A percentile compares a stretch with the other conserved stretches of the same genome.
These are phyloP conservation scores for Papilio polyxenes DNA, from an alignment of 1,140 invertebrate species.

Conservation along the genomic window DNA sequence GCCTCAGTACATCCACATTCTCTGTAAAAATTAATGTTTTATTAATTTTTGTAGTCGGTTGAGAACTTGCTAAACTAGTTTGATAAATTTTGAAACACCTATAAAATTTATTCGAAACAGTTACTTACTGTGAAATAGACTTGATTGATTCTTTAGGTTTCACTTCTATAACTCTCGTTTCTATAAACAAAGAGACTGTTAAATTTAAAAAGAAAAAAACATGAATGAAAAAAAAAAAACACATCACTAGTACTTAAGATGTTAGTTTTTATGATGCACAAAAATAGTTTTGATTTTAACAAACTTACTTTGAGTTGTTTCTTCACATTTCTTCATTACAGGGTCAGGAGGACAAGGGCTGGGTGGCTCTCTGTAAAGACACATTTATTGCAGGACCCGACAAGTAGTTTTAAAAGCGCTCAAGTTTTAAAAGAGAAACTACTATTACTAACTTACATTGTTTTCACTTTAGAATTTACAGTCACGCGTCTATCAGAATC, in stretches of 20 bases:
- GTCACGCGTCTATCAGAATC: constrained; percentile 13
- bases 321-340: background rate
- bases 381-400: background rate
- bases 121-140: constrained; percentile 4
- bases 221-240: no score
- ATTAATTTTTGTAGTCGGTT: background rate
- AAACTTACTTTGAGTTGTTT: background rate
- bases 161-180: constrained; percentile 8
- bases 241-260: no score
- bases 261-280: no score
- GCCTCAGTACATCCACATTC: constrained; percentile 21
- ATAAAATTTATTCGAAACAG: background rate
- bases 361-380: background rate
- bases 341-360: background rate
- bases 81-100: background rate
- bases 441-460: constrained; percentile 8
- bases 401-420: background rate
- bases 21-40: background rate
- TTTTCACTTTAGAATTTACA: constrained; percentile 31
- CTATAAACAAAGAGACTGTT: background rate
- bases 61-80: background rate
- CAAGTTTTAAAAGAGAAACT: background rate
- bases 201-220: no score
- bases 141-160: constrained; percentile 2
- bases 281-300: background rate